Evolutionary conservation across 2,888 invertebrate species (phyloP).

Genomic region (Cerastoderma edule): DNA sequence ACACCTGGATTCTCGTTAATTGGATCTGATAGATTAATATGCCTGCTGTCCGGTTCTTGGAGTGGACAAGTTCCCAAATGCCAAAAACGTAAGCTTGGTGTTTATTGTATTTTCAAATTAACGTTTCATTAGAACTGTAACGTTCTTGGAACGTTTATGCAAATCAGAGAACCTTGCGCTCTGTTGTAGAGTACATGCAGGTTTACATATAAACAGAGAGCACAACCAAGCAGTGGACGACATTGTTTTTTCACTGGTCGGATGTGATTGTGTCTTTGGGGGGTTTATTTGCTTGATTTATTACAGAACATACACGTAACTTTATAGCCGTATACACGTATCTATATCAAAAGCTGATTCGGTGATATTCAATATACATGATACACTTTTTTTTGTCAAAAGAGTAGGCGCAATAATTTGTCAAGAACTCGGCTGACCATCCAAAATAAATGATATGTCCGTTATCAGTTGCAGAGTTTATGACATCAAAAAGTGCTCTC

Average conservation of each 20-base stretch:
- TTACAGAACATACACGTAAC: no score
- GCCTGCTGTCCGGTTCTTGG: not conserved
- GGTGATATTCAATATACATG: no score
- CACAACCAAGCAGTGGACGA: not conserved
- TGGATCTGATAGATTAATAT: not conserved
- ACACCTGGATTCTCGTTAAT: not conserved
- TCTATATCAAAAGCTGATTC: no score
- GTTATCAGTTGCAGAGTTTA: not conserved
- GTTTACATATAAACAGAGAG: not conserved
- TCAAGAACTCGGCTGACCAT: no score
- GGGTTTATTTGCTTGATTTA: not conserved
- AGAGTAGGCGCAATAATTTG: no score
- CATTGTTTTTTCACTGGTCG: not conserved
- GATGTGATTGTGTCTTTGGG: not conserved
- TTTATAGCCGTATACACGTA: no score
- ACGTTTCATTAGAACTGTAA: not conserved
- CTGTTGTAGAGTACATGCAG: not conserved
- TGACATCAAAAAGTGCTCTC: no score
- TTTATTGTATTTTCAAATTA: not conserved
- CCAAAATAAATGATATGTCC: not conserved
- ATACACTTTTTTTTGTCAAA: no score
- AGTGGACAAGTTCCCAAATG: not conserved
- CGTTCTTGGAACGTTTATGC: not conserved
- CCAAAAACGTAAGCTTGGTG: constrained; percentile 1
- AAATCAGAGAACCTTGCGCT: not conserved